A percentile compares a stretch with the other conserved stretches of the same genome.
These are phyloP conservation scores for Drosophila subquinaria DNA, from an alignment of 2,888 invertebrate species.

Conservation along the genomic window DNA sequence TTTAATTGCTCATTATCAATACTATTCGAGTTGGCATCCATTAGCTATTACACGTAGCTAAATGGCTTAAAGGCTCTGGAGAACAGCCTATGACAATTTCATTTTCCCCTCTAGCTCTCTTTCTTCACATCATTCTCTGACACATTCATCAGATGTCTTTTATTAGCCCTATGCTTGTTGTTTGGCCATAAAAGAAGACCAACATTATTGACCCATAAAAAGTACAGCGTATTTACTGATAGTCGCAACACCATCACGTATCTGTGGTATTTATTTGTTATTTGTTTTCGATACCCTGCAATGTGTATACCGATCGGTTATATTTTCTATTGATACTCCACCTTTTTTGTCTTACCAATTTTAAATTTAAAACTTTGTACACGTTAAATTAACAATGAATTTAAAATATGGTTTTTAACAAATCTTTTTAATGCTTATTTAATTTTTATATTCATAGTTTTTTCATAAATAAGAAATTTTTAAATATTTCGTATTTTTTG, in stretches of 20 bases:
- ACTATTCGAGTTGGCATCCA: conserved; percentile 25
- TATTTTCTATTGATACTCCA: background rate
- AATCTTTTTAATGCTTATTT: no score
- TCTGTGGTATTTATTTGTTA: conserved; percentile 50
- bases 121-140: background rate
- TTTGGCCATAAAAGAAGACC: conserved; percentile 34
- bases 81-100: conserved; percentile 23
- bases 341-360: no score
- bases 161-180: conserved; percentile 14
- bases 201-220: conserved; percentile 55
- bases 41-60: conserved; percentile 49
- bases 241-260: conserved; percentile 49
- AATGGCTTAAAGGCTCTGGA: conserved; percentile 21
- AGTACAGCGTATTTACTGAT: conserved; percentile 31
- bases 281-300: conserved; percentile 31
- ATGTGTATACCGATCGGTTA: background rate
- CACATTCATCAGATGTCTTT: conserved; percentile 24
- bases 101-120: background rate
- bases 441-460: no score
- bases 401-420: no score
- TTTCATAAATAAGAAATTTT: no score
- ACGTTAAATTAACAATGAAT: no score
- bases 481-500: no score
- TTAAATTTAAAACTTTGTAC: no score
- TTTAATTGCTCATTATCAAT: conserved; percentile 47